phyloP scores from a whole-genome alignment of 2,113 vertebrate species.

The Ochotona princeps region DNA sequence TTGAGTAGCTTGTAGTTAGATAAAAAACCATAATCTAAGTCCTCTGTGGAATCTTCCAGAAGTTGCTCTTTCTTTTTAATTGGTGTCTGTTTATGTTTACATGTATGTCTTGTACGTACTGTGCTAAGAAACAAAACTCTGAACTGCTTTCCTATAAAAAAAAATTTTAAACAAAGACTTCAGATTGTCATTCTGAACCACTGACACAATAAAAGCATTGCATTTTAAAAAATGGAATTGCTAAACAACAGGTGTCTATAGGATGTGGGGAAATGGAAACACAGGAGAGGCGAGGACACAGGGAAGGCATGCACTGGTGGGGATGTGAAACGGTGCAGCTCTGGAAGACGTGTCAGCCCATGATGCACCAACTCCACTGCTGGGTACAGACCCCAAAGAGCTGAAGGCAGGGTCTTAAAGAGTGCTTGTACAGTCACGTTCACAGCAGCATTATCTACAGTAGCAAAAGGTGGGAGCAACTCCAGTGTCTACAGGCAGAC shows the following conservation, averaged over 20 bases:
- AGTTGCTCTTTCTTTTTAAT: constrained; percentile 99
- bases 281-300: no score
- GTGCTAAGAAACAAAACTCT: constrained; percentile 98
- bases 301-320: background rate
- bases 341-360: background rate
- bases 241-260: background rate
- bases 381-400: background rate
- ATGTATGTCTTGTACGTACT: constrained; percentile 97
- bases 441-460: background rate
- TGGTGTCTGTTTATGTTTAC: constrained; percentile 99
- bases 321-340: background rate
- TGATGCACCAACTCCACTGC: background rate
- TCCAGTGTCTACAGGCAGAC: background rate
- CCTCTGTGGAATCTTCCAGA: constrained; percentile 97
- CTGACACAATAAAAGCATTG: background rate
- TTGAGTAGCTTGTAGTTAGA: constrained; percentile 99
- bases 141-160: constrained; percentile 95
- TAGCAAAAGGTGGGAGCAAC: background rate
- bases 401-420: background rate
- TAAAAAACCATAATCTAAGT: constrained; percentile 98
- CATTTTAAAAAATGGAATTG: constrained; percentile 43
- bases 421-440: background rate
- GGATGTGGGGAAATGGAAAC: background rate
- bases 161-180: constrained; percentile 56
- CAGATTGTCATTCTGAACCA: constrained; percentile 67